Evolutionary conservation across 2,113 vertebrate species (phyloP).

Genomic region (Phodopus roborovskii): DNA sequence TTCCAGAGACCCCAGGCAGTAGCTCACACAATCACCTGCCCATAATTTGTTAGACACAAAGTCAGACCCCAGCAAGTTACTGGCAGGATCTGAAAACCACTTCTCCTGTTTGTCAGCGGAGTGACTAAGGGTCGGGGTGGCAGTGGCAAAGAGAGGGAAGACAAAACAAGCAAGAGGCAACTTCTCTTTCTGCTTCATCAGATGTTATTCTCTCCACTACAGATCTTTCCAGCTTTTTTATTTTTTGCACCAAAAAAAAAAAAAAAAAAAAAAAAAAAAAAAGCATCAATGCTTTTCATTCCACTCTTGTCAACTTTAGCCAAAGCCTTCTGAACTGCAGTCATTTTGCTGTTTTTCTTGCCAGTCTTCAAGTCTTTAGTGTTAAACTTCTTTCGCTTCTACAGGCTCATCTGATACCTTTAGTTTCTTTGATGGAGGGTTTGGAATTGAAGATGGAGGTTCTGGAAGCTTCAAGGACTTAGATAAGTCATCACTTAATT

Average conservation of each 20-base stretch:
- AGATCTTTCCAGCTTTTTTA: slow-evolving; percentile 89
- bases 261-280: no score
- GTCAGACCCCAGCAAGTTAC: slow-evolving; percentile 30
- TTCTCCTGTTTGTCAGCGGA: not conserved
- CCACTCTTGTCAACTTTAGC: slow-evolving; percentile 98
- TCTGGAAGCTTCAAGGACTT: slow-evolving; percentile 92
- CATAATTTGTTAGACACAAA: slow-evolving; percentile 58
- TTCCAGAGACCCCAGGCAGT: slow-evolving; percentile 6
- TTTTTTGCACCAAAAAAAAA: slow-evolving; percentile 93
- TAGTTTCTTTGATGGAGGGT: slow-evolving; percentile 94
- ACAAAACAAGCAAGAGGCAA: not conserved
- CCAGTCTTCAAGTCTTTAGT: no score
- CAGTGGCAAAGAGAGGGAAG: not conserved
- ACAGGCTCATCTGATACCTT: no score
- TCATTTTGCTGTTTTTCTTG: slow-evolving; percentile 97
- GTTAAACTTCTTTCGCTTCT: no score
- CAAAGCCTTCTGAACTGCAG: slow-evolving; percentile 95
- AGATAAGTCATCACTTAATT: slow-evolving; percentile 92
- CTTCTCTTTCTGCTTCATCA: not conserved
- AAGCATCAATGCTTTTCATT: slow-evolving; percentile 96
- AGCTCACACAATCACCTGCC: slow-evolving; percentile 36
- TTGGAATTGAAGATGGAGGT: slow-evolving; percentile 85
- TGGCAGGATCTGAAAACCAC: not conserved
- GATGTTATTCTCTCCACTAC: slow-evolving; percentile 70
- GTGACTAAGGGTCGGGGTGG: not conserved